Evolutionary conservation across 2,797 vertebrate genomes (phyloP), one percentile per base, ranked within the genome.

Genomic region (Chelonia mydas): DNA sequence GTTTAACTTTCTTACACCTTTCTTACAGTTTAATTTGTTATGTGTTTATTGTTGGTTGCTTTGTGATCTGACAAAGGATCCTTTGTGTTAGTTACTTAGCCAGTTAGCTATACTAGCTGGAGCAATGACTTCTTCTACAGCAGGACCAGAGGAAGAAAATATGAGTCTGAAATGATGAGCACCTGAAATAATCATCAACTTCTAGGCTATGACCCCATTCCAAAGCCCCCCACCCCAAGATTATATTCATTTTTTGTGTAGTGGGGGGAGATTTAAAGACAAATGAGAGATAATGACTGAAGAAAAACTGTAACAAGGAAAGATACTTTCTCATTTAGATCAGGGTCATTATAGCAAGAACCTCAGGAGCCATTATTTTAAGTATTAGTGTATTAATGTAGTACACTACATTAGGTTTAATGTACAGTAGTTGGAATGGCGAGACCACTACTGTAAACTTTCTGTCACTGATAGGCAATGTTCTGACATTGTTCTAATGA

Each of bases 381-480:
- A 92, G 37, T 89, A 61, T 94, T 94, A 91, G 45, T 84, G 27
- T 81, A 25, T 88, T 83, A 76, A 89, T 87, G 74, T 61, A 78
- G 51, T 91, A 94, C 84, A 86, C 84, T 89, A 91, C 94, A 94
- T 95, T 95, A 95, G 96, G 89, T 87, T 97, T 97, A 96, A 93
- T 93, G 86, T 50, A 84, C 50, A 90, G 86, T 78, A 87, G 74
- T 76, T 91, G 82, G 90, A 94, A 81, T 49, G 86, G 93, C 3
- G 1, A 53, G 81, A 89, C 88, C 47, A 19, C 45, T 94, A 65
- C 87, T 93, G 74, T 90, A 97, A 95, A 93, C 95, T 94, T 92
- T 59, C 59, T 33, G 80, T 91, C 78, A 83, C 49, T 94, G 59
- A 31, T 84, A 94, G 74, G 15, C 53, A 94, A 41, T 79, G 55